A percentile compares a stretch with the other conserved stretches of the same genome.
phyloP scores from a whole-genome alignment of 2,113 vertebrate genomes.

The Lampris megalopsis region DNA sequence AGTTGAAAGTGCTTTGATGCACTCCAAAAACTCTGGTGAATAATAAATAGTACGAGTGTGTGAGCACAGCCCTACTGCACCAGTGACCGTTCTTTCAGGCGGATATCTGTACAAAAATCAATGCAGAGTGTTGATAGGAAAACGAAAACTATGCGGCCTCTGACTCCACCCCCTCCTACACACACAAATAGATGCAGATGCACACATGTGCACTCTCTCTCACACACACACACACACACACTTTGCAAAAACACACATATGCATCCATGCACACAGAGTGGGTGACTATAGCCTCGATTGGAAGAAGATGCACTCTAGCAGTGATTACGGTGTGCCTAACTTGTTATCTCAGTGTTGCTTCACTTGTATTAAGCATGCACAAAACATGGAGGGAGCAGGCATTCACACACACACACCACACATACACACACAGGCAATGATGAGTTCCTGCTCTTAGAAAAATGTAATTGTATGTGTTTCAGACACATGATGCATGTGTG shows the following conservation, averaged over 20 bases:
- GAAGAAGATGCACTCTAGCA: conserved; percentile 56
- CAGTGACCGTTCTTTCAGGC: conserved; percentile 65
- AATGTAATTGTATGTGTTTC: conserved; percentile 48
- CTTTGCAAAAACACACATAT: conserved; percentile 14
- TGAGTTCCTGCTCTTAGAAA: conserved; percentile 24
- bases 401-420: conserved; percentile 22
- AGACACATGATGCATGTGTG: conserved; percentile 98
- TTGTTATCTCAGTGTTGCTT: conserved; percentile 62
- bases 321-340: conserved; percentile 70
- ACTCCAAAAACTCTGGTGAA: conserved; percentile 54
- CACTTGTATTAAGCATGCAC: conserved; percentile 19
- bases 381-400: neutral
- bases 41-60: conserved; percentile 59
- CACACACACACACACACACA: conserved; percentile 24
- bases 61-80: conserved; percentile 52
- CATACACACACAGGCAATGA: conserved; percentile 42
- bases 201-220: conserved; percentile 22
- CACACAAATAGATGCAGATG: conserved; percentile 52
- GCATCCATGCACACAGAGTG: conserved; percentile 27
- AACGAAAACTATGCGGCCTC: conserved; percentile 70
- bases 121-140: conserved; percentile 74
- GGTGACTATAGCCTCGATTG: conserved; percentile 68
- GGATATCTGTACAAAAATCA: conserved; percentile 71
- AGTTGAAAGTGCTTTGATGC: conserved; percentile 42
- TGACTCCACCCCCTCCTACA: conserved; percentile 68